These are phyloP conservation scores for Perithous albicinctus DNA, from an alignment of 2,888 invertebrate genomes.

Conservation along the genomic window DNA sequence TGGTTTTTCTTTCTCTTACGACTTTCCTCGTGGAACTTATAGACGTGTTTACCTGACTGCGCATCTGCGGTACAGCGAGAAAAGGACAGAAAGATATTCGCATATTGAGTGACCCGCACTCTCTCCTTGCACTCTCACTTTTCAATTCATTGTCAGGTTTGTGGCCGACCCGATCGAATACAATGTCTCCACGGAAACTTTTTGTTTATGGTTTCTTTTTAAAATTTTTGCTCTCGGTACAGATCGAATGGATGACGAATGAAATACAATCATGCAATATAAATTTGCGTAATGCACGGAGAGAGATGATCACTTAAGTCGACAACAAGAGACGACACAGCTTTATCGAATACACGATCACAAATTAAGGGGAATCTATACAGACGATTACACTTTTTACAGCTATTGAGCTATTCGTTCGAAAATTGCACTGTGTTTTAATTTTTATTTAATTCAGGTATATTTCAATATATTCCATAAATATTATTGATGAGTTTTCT, in stretches of 20 bases:
- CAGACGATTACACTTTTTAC: not conserved
- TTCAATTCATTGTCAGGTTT: conserved; percentile 7
- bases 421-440: not conserved
- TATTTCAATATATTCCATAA: too few species aligned
- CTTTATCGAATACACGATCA: conserved; percentile 8
- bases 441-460: too few species aligned
- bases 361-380: not conserved
- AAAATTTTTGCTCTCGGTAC: not conserved
- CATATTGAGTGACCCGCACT: conserved; percentile 68
- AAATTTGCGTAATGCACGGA: conserved; percentile 16
- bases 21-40: conserved; percentile 63
- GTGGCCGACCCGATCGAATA: conserved; percentile 41
- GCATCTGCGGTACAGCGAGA: conserved; percentile 83
- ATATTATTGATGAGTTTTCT: too few species aligned
- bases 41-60: conserved; percentile 82
- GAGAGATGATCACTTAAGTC: conserved; percentile 27
- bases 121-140: conserved; percentile 33
- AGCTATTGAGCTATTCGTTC: not conserved
- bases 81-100: conserved; percentile 82
- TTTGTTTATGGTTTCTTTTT: not conserved
- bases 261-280: conserved; percentile 28
- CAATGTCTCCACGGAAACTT: conserved; percentile 38
- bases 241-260: conserved; percentile 27
- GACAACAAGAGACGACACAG: conserved; percentile 17
- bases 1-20: conserved; percentile 52